Evolutionary conservation across 2,888 invertebrate genomes (phyloP).

Genomic region (Ferdinandea cuprea): DNA sequence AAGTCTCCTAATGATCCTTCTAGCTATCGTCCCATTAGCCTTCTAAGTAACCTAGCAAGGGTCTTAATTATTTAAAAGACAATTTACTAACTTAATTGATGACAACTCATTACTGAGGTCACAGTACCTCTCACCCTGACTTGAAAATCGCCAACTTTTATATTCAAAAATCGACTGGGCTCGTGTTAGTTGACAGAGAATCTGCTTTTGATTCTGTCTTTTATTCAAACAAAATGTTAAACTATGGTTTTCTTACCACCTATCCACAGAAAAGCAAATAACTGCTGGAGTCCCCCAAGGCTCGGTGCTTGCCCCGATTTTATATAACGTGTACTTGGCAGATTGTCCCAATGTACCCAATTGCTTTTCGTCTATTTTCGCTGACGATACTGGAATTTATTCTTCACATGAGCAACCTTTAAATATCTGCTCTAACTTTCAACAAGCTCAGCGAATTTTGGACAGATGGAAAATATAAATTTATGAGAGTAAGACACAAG

Average conservation of each 20-base stretch:
- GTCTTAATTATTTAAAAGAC: constrained; percentile 4
- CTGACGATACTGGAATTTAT: constrained; percentile 26
- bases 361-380: constrained; percentile 36
- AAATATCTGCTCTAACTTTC: constrained; percentile 11
- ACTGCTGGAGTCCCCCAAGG: constrained; percentile 20
- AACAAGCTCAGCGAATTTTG: constrained; percentile 16
- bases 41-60: constrained; percentile 23
- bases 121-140: neutral
- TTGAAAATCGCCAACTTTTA: neutral
- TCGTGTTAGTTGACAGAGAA: constrained; percentile 26
- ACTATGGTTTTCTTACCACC: constrained; percentile 3
- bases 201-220: constrained; percentile 30
- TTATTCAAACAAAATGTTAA: constrained; percentile 19
- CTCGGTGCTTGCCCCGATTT: constrained; percentile 21
- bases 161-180: neutral
- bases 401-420: constrained; percentile 6
- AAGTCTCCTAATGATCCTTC: constrained; percentile 18
- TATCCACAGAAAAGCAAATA: neutral
- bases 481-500: constrained; percentile 17
- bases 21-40: constrained; percentile 40
- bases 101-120: constrained; percentile 16
- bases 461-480: constrained; percentile 32
- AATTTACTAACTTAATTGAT: constrained; percentile 25
- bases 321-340: constrained; percentile 18
- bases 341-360: constrained; percentile 1